Evolutionary conservation across 2,797 vertebrate species (phyloP).

Genomic region (Muraenolepis orangiensis): DNA sequence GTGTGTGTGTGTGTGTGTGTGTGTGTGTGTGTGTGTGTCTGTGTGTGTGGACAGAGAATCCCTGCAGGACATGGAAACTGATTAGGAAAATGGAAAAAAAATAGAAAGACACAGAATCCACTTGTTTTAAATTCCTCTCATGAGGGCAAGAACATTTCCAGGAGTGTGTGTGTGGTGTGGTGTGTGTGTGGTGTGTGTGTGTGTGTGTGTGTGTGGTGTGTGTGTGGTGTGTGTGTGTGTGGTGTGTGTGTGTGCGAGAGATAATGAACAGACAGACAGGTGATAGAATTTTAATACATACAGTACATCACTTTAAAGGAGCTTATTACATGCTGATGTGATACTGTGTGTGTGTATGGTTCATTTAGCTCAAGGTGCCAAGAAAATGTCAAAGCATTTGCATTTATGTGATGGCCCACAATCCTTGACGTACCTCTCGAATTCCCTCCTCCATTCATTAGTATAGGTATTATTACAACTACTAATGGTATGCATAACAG

Average conservation of each 20-base stretch:
- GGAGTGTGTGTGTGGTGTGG: not conserved
- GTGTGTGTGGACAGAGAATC: not conserved
- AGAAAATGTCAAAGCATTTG: not conserved
- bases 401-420: not conserved
- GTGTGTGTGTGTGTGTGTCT: not conserved
- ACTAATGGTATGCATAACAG: not conserved
- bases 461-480: not conserved
- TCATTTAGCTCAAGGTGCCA: not conserved
- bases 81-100: not conserved
- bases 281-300: not conserved
- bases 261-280: not conserved
- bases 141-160: not conserved
- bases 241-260: not conserved
- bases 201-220: slow-evolving; percentile 1
- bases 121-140: not conserved
- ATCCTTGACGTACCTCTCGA: not conserved
- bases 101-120: not conserved
- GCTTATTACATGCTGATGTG: slow-evolving; percentile 3
- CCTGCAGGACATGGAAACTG: not conserved
- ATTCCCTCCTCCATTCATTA: not conserved
- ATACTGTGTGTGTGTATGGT: slow-evolving; percentile 8
- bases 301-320: slow-evolving; percentile 1
- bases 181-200: slow-evolving; percentile 2
- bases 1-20: not conserved
- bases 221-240: not conserved